phyloP scores from a whole-genome alignment of 1,140 invertebrate genomes.

The Drosophila burlai region DNA sequence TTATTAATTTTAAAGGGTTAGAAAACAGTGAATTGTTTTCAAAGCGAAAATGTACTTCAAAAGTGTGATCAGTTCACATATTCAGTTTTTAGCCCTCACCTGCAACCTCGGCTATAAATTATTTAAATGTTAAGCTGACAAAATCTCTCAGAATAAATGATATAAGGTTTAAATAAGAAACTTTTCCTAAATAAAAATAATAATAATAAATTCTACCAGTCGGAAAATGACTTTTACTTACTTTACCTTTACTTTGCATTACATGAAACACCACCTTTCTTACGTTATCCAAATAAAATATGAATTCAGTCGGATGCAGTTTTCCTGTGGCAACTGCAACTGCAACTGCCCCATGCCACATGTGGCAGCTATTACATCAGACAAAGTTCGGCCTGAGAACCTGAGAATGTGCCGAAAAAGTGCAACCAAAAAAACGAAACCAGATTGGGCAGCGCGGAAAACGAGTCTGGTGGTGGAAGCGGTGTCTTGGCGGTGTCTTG shows the following conservation, averaged over 20 bases:
- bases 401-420: slow-evolving; percentile 71
- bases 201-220: background rate
- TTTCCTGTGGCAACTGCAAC: slow-evolving; percentile 29
- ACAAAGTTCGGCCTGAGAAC: slow-evolving; percentile 61
- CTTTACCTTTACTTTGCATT: background rate
- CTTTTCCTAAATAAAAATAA: no score
- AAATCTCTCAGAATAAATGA: background rate
- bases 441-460: slow-evolving; percentile 62
- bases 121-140: background rate
- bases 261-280: background rate
- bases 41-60: background rate
- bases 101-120: background rate
- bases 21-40: background rate
- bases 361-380: slow-evolving; percentile 74
- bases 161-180: background rate
- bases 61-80: background rate
- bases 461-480: slow-evolving; percentile 47
- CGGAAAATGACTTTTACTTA: no score
- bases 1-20: no score
- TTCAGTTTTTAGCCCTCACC: background rate
- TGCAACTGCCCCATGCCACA: slow-evolving; percentile 51
- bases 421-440: slow-evolving; percentile 27
- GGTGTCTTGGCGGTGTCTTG: no score
- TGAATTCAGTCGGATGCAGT: background rate
- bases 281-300: background rate